phyloP scores from a whole-genome alignment of 2,797 vertebrate species.

The Acipenser oxyrinchus region DNA sequence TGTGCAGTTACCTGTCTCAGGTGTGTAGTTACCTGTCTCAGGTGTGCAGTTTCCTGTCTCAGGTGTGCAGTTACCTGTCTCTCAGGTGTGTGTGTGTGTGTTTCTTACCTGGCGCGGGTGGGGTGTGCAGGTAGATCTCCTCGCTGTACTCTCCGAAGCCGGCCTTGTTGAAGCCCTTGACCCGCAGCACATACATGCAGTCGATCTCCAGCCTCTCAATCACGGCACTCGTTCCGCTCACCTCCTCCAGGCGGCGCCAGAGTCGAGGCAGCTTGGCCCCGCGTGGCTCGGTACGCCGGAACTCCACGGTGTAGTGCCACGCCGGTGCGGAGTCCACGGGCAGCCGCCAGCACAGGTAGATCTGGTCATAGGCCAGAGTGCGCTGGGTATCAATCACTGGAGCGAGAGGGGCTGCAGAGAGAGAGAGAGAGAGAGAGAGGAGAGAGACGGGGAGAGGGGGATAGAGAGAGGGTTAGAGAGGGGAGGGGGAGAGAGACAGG shows the following conservation, averaged over 20 bases:
- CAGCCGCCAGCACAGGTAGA: conserved; percentile 91
- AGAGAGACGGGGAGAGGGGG: neutral
- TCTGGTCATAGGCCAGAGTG: conserved; percentile 91
- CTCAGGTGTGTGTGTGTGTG: neutral
- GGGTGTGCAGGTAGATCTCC: conserved; percentile 89
- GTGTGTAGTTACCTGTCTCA: conserved; percentile 24
- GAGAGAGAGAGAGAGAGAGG: conserved; percentile 10
- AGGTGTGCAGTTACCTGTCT: neutral
- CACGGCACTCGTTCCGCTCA: conserved; percentile 77
- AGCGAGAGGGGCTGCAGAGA: conserved; percentile 73
- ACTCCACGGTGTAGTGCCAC: conserved; percentile 91
- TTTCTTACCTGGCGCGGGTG: conserved; percentile 78
- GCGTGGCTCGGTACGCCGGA: conserved; percentile 76
- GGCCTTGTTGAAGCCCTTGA: conserved; percentile 89
- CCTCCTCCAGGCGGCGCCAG: conserved; percentile 85
- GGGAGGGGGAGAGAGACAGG: too few relatives aligned
- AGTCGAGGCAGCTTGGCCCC: conserved; percentile 48
- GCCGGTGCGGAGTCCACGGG: conserved; percentile 85
- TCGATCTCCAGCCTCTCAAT: conserved; percentile 83
- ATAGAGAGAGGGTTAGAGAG: neutral
- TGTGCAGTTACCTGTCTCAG: too few relatives aligned
- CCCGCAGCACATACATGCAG: conserved; percentile 84
- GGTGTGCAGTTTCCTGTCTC: neutral
- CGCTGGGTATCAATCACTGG: conserved; percentile 95
- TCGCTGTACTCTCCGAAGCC: conserved; percentile 93